Percentiles rank a stretch among this genome's conserved stretches.
These are phyloP conservation scores for Meteorus cinctellus DNA, from an alignment of 2,888 invertebrate genomes.

Conservation along the genomic window DNA sequence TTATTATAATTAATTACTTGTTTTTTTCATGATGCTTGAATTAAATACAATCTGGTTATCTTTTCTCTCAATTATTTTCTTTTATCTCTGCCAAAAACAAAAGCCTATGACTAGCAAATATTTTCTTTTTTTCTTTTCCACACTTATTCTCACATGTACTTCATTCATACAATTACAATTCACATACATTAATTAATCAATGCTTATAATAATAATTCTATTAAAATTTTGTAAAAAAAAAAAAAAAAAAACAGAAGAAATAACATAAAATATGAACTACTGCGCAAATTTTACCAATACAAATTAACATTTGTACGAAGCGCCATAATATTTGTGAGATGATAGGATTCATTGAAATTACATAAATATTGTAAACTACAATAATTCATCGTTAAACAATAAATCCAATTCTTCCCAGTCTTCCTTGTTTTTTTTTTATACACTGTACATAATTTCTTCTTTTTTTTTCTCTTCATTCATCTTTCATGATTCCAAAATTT, in stretches of 20 bases:
- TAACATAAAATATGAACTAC: background rate
- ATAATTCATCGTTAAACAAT: background rate
- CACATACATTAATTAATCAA: background rate
- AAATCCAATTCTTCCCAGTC: constrained; percentile 14
- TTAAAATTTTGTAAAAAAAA: background rate
- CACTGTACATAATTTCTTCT: constrained; percentile 65
- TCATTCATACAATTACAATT: background rate
- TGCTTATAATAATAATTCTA: background rate
- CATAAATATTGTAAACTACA: background rate
- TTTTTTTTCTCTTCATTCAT: constrained; percentile 49
- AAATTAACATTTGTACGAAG: background rate
- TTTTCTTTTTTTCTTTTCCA: constrained; percentile 47
- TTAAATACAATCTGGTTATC: constrained; percentile 69
- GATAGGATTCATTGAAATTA: background rate
- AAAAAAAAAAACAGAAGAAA: background rate
- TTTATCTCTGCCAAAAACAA: constrained; percentile 36
- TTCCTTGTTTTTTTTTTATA: constrained; percentile 60
- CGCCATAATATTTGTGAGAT: background rate
- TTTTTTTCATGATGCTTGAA: constrained; percentile 37
- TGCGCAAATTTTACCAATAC: background rate
- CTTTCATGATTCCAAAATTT: background rate
- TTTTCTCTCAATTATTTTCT: constrained; percentile 50
- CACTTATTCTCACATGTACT: constrained; percentile 30
- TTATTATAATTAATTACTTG: background rate
- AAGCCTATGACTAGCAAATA: constrained; percentile 56